These are phyloP conservation scores for Tridacna crocea DNA, from an alignment of 2,888 invertebrate genomes.

Conservation along the genomic window DNA sequence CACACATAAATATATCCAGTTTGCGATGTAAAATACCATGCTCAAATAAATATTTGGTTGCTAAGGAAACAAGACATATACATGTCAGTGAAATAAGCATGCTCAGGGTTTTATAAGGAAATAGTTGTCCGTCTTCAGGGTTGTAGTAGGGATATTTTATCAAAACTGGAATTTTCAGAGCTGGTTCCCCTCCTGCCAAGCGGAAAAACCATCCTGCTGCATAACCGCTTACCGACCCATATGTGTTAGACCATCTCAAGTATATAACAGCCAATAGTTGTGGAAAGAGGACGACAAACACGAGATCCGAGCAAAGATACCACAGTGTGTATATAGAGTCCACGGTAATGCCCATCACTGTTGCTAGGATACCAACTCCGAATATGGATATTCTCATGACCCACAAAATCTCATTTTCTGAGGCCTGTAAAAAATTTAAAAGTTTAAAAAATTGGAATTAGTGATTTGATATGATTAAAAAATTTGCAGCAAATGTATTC, in stretches of 20 bases:
- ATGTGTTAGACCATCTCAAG: slow-evolving; percentile 97
- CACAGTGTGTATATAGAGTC: slow-evolving; percentile 99
- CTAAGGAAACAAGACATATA: slow-evolving; percentile 79
- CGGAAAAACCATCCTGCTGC: slow-evolving; percentile 80
- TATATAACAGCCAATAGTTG: slow-evolving; percentile 99
- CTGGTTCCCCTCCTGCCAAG: slow-evolving; percentile 82
- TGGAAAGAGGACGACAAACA: slow-evolving; percentile 99
- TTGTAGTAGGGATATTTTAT: slow-evolving; percentile 83
- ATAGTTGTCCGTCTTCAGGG: slow-evolving; percentile 88
- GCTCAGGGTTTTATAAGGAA: slow-evolving; percentile 97
- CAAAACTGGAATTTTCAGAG: slow-evolving; percentile 77
- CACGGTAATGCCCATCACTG: slow-evolving; percentile 98
- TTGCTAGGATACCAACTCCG: slow-evolving; percentile 94
- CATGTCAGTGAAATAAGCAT: slow-evolving; percentile 89
- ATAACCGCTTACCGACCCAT: slow-evolving; percentile 91
- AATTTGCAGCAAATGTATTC: too few relatives aligned
- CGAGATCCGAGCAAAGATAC: slow-evolving; percentile 99
- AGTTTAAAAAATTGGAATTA: too few relatives aligned
- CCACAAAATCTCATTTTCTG: slow-evolving; percentile 96
- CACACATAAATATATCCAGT: slow-evolving; percentile 90
- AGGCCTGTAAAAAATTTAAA: slow-evolving; percentile 88
- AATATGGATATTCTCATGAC: slow-evolving; percentile 96
- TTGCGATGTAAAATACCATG: slow-evolving; percentile 92
- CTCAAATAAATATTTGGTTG: slow-evolving; percentile 91
- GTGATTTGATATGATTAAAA: too few relatives aligned